Percentiles rank a stretch among this genome's conserved stretches.
phyloP scores from a whole-genome alignment of 2,797 vertebrate species.

The Danio tinwini region DNA sequence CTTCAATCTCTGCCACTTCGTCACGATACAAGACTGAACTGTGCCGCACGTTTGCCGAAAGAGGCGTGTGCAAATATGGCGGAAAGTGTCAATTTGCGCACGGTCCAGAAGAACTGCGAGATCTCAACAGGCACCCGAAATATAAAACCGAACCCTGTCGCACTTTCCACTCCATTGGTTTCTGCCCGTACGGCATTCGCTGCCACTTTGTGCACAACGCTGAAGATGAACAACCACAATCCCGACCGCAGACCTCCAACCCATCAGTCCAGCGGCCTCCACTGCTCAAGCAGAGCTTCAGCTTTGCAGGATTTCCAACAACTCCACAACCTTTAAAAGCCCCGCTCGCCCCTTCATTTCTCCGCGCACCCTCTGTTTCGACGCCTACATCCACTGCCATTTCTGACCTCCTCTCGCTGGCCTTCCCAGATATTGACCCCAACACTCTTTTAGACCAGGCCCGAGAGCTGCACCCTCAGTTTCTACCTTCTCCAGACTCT shows the following conservation, averaged over 20 bases:
- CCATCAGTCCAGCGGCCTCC: constrained; percentile 68
- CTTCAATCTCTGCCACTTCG: constrained; percentile 64
- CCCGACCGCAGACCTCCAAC: constrained; percentile 39
- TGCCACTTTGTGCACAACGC: constrained; percentile 86
- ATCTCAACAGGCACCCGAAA: constrained; percentile 81
- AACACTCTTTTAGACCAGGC: constrained; percentile 52
- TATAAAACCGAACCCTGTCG: constrained; percentile 85
- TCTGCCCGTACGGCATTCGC: constrained; percentile 84
- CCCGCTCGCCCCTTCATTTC: constrained; percentile 27
- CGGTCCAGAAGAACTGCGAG: constrained; percentile 77
- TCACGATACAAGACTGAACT: constrained; percentile 85
- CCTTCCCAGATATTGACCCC: constrained; percentile 68
- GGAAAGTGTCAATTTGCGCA: constrained; percentile 86
- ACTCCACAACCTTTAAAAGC: constrained; percentile 56
- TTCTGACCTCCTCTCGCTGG: constrained; percentile 70
- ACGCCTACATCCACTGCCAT: constrained; percentile 69
- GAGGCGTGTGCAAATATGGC: constrained; percentile 82
- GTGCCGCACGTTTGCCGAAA: constrained; percentile 82
- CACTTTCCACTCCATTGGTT: constrained; percentile 84
- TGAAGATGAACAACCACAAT: constrained; percentile 74
- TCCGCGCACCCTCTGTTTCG: constrained; percentile 54
- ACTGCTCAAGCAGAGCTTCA: constrained; percentile 80
- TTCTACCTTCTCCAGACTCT: constrained; percentile 77
- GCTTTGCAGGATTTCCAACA: constrained; percentile 81
- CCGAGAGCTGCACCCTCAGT: constrained; percentile 64